Evolutionary conservation across 2,113 vertebrate species (phyloP).

Genomic region (Macrotus californicus): DNA sequence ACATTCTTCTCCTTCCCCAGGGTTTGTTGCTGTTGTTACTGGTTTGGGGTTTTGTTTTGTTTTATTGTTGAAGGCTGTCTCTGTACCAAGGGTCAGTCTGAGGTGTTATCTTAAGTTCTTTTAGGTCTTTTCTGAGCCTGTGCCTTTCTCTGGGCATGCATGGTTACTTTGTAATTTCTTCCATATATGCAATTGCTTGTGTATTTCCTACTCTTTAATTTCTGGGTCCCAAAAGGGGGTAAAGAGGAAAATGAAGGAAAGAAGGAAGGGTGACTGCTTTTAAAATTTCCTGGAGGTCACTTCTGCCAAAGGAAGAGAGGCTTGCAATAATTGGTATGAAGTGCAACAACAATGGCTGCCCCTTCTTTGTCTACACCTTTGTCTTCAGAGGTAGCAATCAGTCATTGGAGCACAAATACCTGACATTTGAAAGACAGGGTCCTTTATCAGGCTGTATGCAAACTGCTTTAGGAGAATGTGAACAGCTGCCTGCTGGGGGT

Average conservation of each 20-base stretch:
- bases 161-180: neutral
- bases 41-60: too few relatives aligned
- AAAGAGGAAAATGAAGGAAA: neutral
- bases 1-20: neutral
- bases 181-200: neutral
- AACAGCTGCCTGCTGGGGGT: too few relatives aligned
- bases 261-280: neutral
- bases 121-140: neutral
- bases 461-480: too few relatives aligned
- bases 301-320: neutral
- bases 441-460: too few relatives aligned
- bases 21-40: too few relatives aligned
- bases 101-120: neutral
- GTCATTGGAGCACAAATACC: neutral
- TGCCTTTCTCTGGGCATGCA: neutral
- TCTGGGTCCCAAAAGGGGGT: neutral
- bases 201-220: neutral
- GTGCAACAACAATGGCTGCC: neutral
- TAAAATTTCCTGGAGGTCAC: neutral
- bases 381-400: neutral
- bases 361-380: neutral
- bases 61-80: too few relatives aligned
- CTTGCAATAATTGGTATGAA: neutral
- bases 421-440: neutral
- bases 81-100: too few relatives aligned